Conservation (phyloP, 2,888 invertebrate genomes). For the Epirrhoe tristata region DNA sequence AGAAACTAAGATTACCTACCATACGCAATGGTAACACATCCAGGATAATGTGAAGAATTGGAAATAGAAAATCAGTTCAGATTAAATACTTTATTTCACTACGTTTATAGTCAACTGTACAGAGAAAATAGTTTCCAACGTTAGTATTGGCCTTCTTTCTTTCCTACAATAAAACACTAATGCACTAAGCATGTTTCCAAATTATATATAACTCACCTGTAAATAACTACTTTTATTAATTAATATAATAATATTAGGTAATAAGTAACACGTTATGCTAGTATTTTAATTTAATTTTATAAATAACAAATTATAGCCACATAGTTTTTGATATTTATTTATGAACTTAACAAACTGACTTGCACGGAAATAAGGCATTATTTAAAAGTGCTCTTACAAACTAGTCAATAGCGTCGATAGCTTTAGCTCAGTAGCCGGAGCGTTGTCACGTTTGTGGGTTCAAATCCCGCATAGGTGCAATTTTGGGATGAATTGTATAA, state of each 20-base stretch:
- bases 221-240: neutral
- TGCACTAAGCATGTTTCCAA: neutral
- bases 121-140: constrained; percentile 24
- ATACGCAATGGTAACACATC: too few relatives aligned
- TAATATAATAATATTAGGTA: neutral
- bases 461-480: too few relatives aligned
- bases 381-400: neutral
- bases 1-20: too few relatives aligned
- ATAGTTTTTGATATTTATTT: neutral
- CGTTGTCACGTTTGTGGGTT: too few relatives aligned
- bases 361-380: neutral
- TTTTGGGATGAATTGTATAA: too few relatives aligned
- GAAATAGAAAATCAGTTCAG: too few relatives aligned
- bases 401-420: too few relatives aligned
- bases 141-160: constrained; percentile 17
- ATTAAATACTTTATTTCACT: too few relatives aligned
- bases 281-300: neutral
- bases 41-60: too few relatives aligned
- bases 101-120: too few relatives aligned
- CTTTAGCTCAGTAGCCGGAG: too few relatives aligned
- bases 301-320: neutral
- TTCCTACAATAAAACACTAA: constrained; percentile 6
- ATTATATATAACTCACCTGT: constrained; percentile 16
- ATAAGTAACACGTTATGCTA: too few relatives aligned
- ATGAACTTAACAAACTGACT: neutral